These are phyloP conservation scores for Neogobius melanostomus DNA, from an alignment of 2,113 vertebrate species.

Conservation along the genomic window DNA sequence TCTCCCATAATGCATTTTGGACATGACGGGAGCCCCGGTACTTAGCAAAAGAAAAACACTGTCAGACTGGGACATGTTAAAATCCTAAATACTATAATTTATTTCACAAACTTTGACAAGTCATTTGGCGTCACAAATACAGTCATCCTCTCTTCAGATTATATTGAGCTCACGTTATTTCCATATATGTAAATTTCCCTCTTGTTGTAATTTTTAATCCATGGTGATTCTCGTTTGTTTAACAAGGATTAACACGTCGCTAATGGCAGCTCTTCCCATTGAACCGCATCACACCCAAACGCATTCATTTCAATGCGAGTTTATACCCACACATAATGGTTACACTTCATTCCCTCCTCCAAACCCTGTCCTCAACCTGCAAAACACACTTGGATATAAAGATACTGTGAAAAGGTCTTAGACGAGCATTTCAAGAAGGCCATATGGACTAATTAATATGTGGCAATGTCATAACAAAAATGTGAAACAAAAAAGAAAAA, in stretches of 20 bases:
- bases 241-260: constrained; percentile 57
- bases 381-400: constrained; percentile 53
- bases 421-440: neutral
- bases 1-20: constrained; percentile 20
- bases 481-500: neutral
- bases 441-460: neutral
- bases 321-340: constrained; percentile 15
- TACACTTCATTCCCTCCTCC: constrained; percentile 35
- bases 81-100: constrained; percentile 72
- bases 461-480: neutral
- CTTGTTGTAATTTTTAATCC: constrained; percentile 61
- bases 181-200: constrained; percentile 71
- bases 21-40: constrained; percentile 13
- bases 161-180: constrained; percentile 66
- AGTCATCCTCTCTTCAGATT: constrained; percentile 55
- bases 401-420: constrained; percentile 5
- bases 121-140: constrained; percentile 76
- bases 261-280: constrained; percentile 65
- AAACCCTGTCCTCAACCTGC: constrained; percentile 54
- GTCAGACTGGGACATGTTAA: constrained; percentile 50
- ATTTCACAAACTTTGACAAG: constrained; percentile 73
- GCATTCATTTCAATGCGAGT: constrained; percentile 35
- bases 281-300: constrained; percentile 59
- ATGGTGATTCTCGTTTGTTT: constrained; percentile 50
- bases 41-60: constrained; percentile 11